These are phyloP conservation scores for Euphydryas editha DNA, from an alignment of 2,888 invertebrate species.

Conservation along the genomic window DNA sequence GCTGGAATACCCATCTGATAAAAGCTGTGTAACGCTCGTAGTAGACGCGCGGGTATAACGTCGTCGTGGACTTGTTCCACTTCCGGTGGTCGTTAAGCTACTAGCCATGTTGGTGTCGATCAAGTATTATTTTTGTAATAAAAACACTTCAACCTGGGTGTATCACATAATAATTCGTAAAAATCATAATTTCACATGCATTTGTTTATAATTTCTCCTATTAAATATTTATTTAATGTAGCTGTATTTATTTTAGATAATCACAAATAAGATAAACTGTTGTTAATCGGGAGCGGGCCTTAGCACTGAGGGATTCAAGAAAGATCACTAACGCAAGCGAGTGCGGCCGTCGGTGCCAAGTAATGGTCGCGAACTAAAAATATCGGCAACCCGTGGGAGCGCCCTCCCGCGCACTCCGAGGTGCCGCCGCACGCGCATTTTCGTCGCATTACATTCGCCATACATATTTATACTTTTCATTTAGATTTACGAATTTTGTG, in stretches of 20 bases:
- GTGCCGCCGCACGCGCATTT: slow-evolving; percentile 75
- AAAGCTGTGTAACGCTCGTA: slow-evolving; percentile 92
- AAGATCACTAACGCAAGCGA: slow-evolving; percentile 80
- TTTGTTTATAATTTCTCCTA: slow-evolving; percentile 25
- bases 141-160: slow-evolving; percentile 68
- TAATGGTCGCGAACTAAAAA: slow-evolving; percentile 87
- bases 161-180: slow-evolving; percentile 64
- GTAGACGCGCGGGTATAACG: slow-evolving; percentile 91
- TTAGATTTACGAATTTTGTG: slow-evolving; percentile 3
- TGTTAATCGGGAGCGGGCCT: slow-evolving; percentile 75
- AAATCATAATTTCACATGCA: slow-evolving; percentile 59
- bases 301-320: slow-evolving; percentile 77
- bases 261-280: slow-evolving; percentile 65
- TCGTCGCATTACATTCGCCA: slow-evolving; percentile 62
- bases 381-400: slow-evolving; percentile 85
- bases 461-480: slow-evolving; percentile 35
- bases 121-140: slow-evolving; percentile 45
- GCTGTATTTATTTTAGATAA: slow-evolving; percentile 9
- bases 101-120: slow-evolving; percentile 59
- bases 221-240: slow-evolving; percentile 27
- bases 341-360: slow-evolving; percentile 85
- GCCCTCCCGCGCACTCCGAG: slow-evolving; percentile 81
- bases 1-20: slow-evolving; percentile 94
- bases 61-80: slow-evolving; percentile 81
- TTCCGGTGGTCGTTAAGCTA: slow-evolving; percentile 65